Percentiles rank a stretch among this genome's conserved stretches.
Evolutionary conservation across 2,888 invertebrate species (phyloP).

Genomic region (Netelia fuscicornis): DNA sequence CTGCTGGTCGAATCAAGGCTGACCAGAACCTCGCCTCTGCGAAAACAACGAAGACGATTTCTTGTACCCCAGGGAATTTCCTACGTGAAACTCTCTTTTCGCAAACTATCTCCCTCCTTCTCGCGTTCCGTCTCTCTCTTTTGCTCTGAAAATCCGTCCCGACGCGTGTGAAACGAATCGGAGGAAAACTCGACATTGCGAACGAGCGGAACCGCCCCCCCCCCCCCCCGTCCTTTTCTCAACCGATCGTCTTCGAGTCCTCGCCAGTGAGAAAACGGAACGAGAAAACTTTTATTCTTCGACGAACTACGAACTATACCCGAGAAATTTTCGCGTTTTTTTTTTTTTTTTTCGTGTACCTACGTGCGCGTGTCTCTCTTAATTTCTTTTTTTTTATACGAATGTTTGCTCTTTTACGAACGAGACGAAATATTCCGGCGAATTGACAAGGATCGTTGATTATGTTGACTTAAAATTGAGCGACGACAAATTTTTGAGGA

Average conservation of each 20-base stretch:
- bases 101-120: background rate
- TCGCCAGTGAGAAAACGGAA: constrained; percentile 1
- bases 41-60: constrained; percentile 17
- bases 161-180: constrained; percentile 11
- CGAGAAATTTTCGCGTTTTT: background rate
- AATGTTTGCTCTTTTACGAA: constrained; percentile 3
- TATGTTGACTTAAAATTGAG: background rate
- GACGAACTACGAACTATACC: background rate
- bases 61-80: constrained; percentile 44
- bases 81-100: constrained; percentile 12
- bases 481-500: background rate
- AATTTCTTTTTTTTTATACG: no score
- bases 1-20: constrained; percentile 72
- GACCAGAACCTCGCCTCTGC: constrained; percentile 52
- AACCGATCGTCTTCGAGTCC: background rate
- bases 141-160: constrained; percentile 12
- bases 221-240: background rate
- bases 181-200: no score
- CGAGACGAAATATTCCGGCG: background rate
- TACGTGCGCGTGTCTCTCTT: background rate
- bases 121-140: background rate
- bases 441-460: background rate
- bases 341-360: background rate
- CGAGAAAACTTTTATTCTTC: constrained; percentile 9
- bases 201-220: background rate